Conservation (phyloP, 2,797 vertebrate genomes). For the Catamblyrhynchus diadema region DNA sequence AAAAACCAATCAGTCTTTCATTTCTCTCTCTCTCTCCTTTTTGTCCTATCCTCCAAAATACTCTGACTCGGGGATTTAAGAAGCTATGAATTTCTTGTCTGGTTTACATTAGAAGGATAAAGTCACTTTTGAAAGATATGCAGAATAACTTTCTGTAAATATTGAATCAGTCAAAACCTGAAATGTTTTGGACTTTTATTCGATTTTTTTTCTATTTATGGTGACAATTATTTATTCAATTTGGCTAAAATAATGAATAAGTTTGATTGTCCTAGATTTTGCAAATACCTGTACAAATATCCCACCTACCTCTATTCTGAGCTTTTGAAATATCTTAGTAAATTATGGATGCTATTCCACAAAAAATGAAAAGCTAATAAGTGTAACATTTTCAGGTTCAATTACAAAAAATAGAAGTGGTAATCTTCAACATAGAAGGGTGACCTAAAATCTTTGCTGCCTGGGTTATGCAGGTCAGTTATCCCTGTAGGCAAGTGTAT, state of each 20-base stretch:
- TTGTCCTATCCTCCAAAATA: not conserved
- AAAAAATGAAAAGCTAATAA: not conserved
- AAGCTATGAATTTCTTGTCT: not conserved
- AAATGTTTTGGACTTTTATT: not conserved
- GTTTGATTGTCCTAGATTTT: not conserved
- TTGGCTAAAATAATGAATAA: not conserved
- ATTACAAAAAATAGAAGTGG: fast-evolving
- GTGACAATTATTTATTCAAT: not conserved
- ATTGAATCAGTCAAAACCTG: not conserved
- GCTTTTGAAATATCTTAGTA: not conserved
- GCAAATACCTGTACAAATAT: not conserved
- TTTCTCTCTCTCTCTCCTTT: not conserved
- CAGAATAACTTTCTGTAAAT: not conserved
- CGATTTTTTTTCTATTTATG: not conserved
- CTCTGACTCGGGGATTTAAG: not conserved
- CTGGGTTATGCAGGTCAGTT: not conserved
- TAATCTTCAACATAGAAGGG: not conserved
- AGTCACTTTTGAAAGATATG: not conserved
- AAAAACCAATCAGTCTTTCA: not conserved
- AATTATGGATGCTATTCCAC: not conserved
- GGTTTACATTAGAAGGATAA: not conserved
- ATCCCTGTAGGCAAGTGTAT: not conserved
- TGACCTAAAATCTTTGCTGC: not conserved
- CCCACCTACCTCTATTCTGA: not conserved
- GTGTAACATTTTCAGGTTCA: not conserved